Conservation (phyloP, 2,888 invertebrate species). For the Chrysolina oricalcia region DNA sequence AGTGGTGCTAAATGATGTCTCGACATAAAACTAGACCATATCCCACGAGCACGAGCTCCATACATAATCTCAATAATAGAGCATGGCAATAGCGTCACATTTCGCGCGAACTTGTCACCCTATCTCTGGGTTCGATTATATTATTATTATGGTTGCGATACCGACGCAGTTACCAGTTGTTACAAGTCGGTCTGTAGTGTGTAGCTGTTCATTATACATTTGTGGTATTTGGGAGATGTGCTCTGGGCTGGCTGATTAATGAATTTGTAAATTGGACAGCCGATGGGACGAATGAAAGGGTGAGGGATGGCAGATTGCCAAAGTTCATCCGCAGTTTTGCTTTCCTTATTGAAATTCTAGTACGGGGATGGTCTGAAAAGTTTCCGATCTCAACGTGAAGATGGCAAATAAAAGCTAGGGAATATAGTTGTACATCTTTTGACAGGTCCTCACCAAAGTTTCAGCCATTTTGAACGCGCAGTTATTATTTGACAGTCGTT, state of each 20-base stretch:
- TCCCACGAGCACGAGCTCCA: neutral
- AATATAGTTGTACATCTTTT: too few species aligned
- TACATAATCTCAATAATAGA: slow-evolving; percentile 19
- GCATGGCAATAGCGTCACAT: slow-evolving; percentile 7
- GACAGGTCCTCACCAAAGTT: too few species aligned
- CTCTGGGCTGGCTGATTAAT: neutral
- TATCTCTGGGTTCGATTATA: slow-evolving; percentile 6
- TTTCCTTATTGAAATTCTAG: too few species aligned
- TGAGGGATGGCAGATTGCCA: too few species aligned
- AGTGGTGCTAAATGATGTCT: neutral
- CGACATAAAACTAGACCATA: slow-evolving; percentile 47
- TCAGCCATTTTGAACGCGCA: too few species aligned
- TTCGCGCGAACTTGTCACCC: slow-evolving; percentile 10
- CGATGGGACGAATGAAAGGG: neutral
- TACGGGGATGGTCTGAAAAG: too few species aligned
- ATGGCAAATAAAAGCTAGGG: too few species aligned
- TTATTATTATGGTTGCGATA: slow-evolving; percentile 2
- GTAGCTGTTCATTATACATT: slow-evolving; percentile 20
- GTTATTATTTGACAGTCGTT: too few species aligned
- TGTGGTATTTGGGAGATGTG: slow-evolving; percentile 15
- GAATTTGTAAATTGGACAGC: slow-evolving; percentile 21
- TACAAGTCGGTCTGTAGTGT: neutral
- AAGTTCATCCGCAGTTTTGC: too few species aligned
- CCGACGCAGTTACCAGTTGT: neutral
- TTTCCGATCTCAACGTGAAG: too few species aligned